Base-by-base conservation (phyloP, 2,113 vertebrate genomes). In the Mesoclemmys tuberculata region DNA sequence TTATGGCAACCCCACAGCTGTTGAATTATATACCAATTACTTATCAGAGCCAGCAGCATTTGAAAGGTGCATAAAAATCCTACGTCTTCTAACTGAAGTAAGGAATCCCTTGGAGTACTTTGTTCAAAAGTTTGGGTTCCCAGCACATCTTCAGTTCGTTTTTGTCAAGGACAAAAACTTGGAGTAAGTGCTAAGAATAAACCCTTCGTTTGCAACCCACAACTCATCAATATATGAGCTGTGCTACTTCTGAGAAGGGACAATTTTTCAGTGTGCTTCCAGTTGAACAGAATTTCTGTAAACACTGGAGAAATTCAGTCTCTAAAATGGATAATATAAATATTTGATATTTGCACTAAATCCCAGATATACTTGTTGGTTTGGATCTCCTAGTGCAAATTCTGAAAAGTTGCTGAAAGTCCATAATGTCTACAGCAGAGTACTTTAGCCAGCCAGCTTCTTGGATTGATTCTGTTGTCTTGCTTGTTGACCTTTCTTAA, bases 131-230 rank as follows among this genome's bases (percentile, higher is more conserved):
- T 46, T 26, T 14, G 74, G 44, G 38, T 48, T 87, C 84, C 27
- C 38, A 98, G 97, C 97, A 97, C 97, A 52, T 97, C 95, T 97
- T 97, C 95, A 95, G 96, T 95, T 95, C 88, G 97, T 95, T 97
- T 90, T 16, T 10, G 27, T 82, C 68, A 71, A 96, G 90, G 95
- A 35, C 96, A 94, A 91, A 96, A 96, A 71, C 94, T 86, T 96
- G 95, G 90, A 97, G 95, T 93, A 95, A 87, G 97, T 98, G 97
- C 98, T 98, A 80, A 98, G 92, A 98, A n/a, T 90, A 96, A 96
- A 26, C 29, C 96, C 97, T 98, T 98, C 97, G 95, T 94, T 96
- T 93, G 98, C 97, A 98, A 98, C 98, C 96, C 97, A 97, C 97
- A 97, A 89, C 96, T 93, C 78, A 96, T 97, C 0, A 54, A 85